A percentile compares a stretch with the other conserved stretches of the same genome.
phyloP scores from a whole-genome alignment of 92 coral and sea anemone species.

The Ricordea florida region DNA sequence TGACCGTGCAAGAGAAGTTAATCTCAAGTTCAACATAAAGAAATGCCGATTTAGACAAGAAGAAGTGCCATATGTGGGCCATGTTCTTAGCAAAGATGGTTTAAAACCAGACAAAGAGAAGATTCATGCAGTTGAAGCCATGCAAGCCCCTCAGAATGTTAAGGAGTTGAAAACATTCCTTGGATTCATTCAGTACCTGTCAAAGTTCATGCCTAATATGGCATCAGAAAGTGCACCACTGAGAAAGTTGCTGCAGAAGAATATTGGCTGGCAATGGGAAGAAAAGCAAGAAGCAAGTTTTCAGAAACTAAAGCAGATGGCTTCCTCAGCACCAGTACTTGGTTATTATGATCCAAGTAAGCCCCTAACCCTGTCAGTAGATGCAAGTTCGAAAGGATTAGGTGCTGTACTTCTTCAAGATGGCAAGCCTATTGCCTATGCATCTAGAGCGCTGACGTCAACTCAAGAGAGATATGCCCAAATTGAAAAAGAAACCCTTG shows the following conservation, averaged over 20 bases:
- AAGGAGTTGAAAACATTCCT: slow-evolving; percentile 60
- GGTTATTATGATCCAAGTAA: slow-evolving; percentile 52
- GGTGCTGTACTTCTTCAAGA: slow-evolving; percentile 49
- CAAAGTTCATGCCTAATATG: slow-evolving; percentile 58
- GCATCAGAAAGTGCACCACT: too few relatives aligned
- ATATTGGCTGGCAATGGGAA: slow-evolving; percentile 69
- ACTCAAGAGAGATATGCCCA: slow-evolving; percentile 31
- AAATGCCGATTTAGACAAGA: slow-evolving; percentile 57
- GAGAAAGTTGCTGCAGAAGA: slow-evolving; percentile 25
- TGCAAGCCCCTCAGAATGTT: slow-evolving; percentile 39
- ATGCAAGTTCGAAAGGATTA: slow-evolving; percentile 27
- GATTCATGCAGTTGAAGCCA: slow-evolving; percentile 52
- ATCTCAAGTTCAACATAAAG: slow-evolving; percentile 58
- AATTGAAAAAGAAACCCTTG: slow-evolving; percentile 39
- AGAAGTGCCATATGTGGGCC: slow-evolving; percentile 68
- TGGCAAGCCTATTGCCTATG: slow-evolving; percentile 51
- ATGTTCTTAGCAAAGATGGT: slow-evolving; percentile 55
- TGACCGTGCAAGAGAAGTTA: slow-evolving; percentile 38
- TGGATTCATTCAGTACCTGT: slow-evolving; percentile 59
- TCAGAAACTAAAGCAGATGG: slow-evolving; percentile 40
- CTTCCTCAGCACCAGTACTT: slow-evolving; percentile 36
- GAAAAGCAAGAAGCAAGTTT: slow-evolving; percentile 48
- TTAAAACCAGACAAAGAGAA: slow-evolving; percentile 59
- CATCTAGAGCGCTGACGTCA: slow-evolving; percentile 52
- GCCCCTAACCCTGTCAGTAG: slow-evolving; percentile 35